These are phyloP conservation scores for Lochmaea crataegi DNA, from an alignment of 2,888 invertebrate species.

Conservation along the genomic window DNA sequence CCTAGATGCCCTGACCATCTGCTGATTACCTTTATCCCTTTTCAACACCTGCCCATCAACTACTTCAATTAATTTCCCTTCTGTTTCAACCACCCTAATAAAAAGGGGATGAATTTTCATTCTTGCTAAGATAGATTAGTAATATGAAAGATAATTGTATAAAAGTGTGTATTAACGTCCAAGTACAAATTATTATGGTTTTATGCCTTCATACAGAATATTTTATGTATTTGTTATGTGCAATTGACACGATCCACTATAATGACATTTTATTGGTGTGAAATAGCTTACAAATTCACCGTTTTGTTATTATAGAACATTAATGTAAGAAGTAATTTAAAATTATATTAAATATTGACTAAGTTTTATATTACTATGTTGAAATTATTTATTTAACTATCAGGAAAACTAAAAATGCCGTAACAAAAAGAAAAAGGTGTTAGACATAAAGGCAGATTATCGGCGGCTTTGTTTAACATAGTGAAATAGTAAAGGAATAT, in stretches of 20 bases:
- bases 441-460: no score
- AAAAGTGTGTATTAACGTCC: background rate
- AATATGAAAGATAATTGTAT: background rate
- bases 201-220: background rate
- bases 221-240: background rate
- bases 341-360: background rate
- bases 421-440: no score
- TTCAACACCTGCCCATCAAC: slow-evolving; percentile 47
- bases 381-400: background rate
- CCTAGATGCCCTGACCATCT: slow-evolving; percentile 42
- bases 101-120: slow-evolving; percentile 16
- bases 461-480: no score
- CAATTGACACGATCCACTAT: background rate
- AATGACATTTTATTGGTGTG: background rate
- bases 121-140: slow-evolving; percentile 6
- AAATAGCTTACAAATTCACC: background rate
- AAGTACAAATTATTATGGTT: background rate
- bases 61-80: slow-evolving; percentile 44
- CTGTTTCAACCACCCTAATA: slow-evolving; percentile 33
- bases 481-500: no score
- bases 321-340: background rate
- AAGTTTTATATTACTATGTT: background rate
- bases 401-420: background rate
- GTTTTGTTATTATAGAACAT: background rate
- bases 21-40: slow-evolving; percentile 46